Evolutionary conservation across 2,888 invertebrate genomes (phyloP), one percentile per base, ranked within the genome.

Genomic region (Rapana venosa): DNA sequence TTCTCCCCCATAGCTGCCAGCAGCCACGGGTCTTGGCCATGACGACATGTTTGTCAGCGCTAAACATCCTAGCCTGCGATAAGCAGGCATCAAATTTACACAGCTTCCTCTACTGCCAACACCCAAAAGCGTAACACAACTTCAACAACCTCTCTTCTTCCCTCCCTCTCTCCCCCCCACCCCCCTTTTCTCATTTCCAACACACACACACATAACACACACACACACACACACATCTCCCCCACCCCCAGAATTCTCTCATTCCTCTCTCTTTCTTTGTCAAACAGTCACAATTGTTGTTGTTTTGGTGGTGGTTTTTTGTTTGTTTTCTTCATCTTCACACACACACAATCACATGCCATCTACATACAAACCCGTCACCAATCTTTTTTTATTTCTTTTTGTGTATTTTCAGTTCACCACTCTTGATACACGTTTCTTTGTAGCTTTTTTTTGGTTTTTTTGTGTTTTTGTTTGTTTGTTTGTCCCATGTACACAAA

Each of bases 31-130:
- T 30, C 77, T 22, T 11, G 5, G 87, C 87, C 1, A n/a, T 47
- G 74, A 26, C 35, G 87, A 47, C 74, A 88, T 88, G 88, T 88
- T 88, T 88, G 88, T 81, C 88, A 56, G 56, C 79, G 88, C 88
- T 79, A 88, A 88, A 88, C 88, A 88, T 56, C 36, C 79, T 88
- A 81, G 88, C 88, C 32, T 20, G 17, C 81, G 88, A 88, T 88
- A 88, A 88, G 88, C 13, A 79, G 88, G 88, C 58, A 81, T 79
- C 88, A 88, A 88, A 88, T 88, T 88, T 88, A 88, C 88, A 79
- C 88, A 88, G 79, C 79, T 88, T 74, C 74, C 87, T 26, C 79
- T 30, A 56, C 79, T n/a, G 32, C 15, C 66, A 87, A 87, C 87
- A 87, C 79, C 87, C 70, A 56, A 77, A 77, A 87, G 87, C 56